Base-by-base conservation (phyloP, 1,140 invertebrate species). In the Drosophila bipectinata region DNA sequence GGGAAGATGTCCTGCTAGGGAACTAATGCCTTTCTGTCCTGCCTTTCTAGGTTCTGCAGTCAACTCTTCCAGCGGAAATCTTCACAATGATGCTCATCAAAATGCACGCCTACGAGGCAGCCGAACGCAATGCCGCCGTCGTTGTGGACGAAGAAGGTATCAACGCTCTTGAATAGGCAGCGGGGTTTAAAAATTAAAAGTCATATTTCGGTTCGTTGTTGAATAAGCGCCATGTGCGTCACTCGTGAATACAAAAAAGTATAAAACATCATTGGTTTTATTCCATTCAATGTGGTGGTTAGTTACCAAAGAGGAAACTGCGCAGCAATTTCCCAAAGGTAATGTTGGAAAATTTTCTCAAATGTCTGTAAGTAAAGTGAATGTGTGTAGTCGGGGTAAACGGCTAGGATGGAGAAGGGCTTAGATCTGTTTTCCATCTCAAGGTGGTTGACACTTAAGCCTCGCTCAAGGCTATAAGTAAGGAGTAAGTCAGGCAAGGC, bases 31-130 rank as follows among this genome's bases (percentile, higher is more conserved):
- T 3, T 4, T 12, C 15, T 8, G 26, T 9, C 2, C 15, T 18
- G 5, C 41, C 39, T 3, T 41, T 99, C 8, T 95, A 97, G 92
- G 94, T 95, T 32, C 92, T 99, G n/a, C 96, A 98, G 92, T 96
- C 97, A 92, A 98, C 97, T 30, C 93, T 99, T 84, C 97, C 98
- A 48, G 95, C 96, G 18, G 95, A 97, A 88, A 95, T 98, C 82
- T 99, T 98, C 93, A 94, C 96, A 60, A 91, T 97, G 76, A 93
- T 99, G 5, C 91, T 98, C 44, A 94, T 97, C 90, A 95, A 96
- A 91, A 92, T 99, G 67, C 97, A 64, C n/a, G 63, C 63, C 26
- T 64, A 52, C 6, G 63, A 67, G 60, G 5, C 34, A 5, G 26
- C 47, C 1, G 18, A 67, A 4, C 48, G 28, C 26, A 34, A 8